These are phyloP conservation scores for Drosophila pegasa DNA, from an alignment of 2,888 invertebrate genomes.

Conservation along the genomic window DNA sequence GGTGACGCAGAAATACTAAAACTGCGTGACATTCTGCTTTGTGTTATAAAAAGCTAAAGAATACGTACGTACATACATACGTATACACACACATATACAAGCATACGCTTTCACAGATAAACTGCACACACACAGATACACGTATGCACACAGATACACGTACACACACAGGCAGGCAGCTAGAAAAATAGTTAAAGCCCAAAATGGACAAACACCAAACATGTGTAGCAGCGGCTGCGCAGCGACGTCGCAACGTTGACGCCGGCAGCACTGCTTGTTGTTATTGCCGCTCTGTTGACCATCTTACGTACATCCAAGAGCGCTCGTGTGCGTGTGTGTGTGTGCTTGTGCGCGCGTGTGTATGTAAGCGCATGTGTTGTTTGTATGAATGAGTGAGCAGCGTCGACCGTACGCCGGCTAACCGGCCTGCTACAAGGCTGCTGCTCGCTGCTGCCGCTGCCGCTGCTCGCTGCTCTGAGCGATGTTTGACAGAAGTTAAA, in stretches of 20 bases:
- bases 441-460: slow-evolving; percentile 23
- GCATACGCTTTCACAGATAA: slow-evolving; percentile 17
- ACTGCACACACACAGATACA: slow-evolving; percentile 14
- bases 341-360: slow-evolving; percentile 13
- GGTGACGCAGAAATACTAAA: slow-evolving; percentile 28
- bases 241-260: slow-evolving; percentile 37
- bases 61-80: slow-evolving; percentile 13
- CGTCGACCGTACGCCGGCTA: slow-evolving; percentile 47
- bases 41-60: slow-evolving; percentile 45
- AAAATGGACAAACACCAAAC: slow-evolving; percentile 74
- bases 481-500: slow-evolving; percentile 59
- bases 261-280: slow-evolving; percentile 50
- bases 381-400: slow-evolving; percentile 66
- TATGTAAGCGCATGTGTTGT: slow-evolving; percentile 44
- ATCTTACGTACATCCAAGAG: slow-evolving; percentile 34
- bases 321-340: slow-evolving; percentile 2
- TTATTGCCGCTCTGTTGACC: slow-evolving; percentile 59
- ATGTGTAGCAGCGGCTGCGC: slow-evolving; percentile 67
- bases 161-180: slow-evolving; percentile 34
- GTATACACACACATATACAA: slow-evolving; percentile 24
- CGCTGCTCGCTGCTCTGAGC: slow-evolving; percentile 38
- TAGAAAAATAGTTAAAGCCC: slow-evolving; percentile 55
- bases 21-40: slow-evolving; percentile 72
- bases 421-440: slow-evolving; percentile 51
- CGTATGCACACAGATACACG: slow-evolving; percentile 20